Percentiles rank a stretch among this genome's conserved stretches.
phyloP scores from a whole-genome alignment of 2,113 vertebrate species.

The Dicentrarchus labrax region DNA sequence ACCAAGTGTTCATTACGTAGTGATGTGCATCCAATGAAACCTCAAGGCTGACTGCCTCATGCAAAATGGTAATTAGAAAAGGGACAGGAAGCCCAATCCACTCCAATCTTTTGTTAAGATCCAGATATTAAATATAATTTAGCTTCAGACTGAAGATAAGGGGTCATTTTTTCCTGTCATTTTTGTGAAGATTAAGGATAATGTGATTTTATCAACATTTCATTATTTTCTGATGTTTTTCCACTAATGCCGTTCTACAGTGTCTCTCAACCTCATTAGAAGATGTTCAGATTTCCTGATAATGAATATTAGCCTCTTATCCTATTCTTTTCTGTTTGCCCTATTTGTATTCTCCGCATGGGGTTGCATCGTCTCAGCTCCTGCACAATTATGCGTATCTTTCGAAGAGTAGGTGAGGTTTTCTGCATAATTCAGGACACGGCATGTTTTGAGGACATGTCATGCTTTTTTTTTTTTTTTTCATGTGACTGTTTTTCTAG shows the following conservation, averaged over 20 bases:
- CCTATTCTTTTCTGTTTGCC: constrained; percentile 44
- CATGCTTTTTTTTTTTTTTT: constrained; percentile 2
- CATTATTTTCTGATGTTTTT: constrained; percentile 55
- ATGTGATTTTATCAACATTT: constrained; percentile 61
- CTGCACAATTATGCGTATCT: constrained; percentile 34
- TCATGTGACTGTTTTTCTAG: constrained; percentile 4
- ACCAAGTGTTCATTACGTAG: constrained; percentile 45
- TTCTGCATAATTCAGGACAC: constrained; percentile 53
- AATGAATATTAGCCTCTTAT: constrained; percentile 59
- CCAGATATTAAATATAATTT: constrained; percentile 59
- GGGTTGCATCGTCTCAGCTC: constrained; percentile 13
- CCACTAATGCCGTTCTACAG: constrained; percentile 5
- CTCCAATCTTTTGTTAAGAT: constrained; percentile 44
- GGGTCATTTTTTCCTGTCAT: constrained; percentile 46
- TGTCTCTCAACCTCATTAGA: constrained; percentile 59
- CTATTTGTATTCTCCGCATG: constrained; percentile 46
- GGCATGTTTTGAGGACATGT: constrained; percentile 29
- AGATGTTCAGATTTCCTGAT: constrained; percentile 62
- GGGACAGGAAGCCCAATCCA: constrained; percentile 16
- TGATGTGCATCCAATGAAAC: constrained; percentile 41
- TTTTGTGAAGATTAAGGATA: constrained; percentile 60
- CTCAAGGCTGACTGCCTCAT: constrained; percentile 26
- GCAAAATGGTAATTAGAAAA: constrained; percentile 64
- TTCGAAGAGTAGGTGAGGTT: constrained; percentile 38
- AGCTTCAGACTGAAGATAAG: constrained; percentile 45